Base-by-base conservation (phyloP, 2,888 invertebrate genomes). In the Watsonalla binaria region DNA sequence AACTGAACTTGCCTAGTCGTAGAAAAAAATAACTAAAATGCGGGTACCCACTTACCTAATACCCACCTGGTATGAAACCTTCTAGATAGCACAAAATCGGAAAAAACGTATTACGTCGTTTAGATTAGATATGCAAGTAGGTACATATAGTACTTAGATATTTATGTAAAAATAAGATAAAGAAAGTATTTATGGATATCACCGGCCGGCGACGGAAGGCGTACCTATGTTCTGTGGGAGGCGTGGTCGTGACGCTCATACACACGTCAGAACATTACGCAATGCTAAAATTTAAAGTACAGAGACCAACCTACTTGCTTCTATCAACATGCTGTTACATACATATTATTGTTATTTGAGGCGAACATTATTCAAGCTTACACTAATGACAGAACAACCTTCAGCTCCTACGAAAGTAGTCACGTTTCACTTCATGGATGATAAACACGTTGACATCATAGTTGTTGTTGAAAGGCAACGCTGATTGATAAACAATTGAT, bases 201-300 rank as follows among this genome's bases (percentile, higher is more conserved):
- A 59, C 60, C 67, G 64, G 73, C 67, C 79, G 69, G 80, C 72
- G 81, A 80, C 80, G 69, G 82, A 81, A 75, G 89, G 89, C 83
- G 88, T 82, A 24, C 24, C 24, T 24, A 24, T 24, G 24, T 24
- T 24, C 24, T 24, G 24, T 24, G 24, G 82, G 82, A 75, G 89
- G 89, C 83, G 88, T 82, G 89, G 83, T 76, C 68, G 62, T 86
- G 83, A 87, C 87, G 88, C 46, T 53, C 48, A 47, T 39, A 47
- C 55, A 56, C 60, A 61, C 82, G 77, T 82, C 78, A 80, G 37
- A 52, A 45, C 55, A 57, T 78, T 80, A 61, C 72, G 71, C 59
- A 80, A 80, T 39, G 60, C 59, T 70, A 70, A 72, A 70, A 63
- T 65, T 69, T 15, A 42, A 42, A 42, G 42, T 42, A 42, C 24